Conservation (phyloP, 2,797 vertebrate species). For the Enteromius trimaculatus region DNA sequence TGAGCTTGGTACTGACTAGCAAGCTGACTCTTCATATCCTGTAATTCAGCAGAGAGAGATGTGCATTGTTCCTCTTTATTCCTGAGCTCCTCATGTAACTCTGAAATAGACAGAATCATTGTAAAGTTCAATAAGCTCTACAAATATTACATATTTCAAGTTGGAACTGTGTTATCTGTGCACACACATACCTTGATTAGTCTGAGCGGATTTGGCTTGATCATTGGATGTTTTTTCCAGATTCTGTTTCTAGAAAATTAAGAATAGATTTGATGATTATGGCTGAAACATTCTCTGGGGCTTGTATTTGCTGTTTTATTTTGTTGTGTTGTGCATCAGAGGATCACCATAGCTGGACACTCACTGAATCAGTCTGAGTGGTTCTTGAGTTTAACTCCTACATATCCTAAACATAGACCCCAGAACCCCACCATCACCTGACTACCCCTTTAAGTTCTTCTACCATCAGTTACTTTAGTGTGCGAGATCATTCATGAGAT, state of each 20-base stretch:
- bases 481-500: not conserved
- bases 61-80: constrained; percentile 87
- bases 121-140: not conserved
- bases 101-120: constrained; percentile 69
- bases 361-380: not conserved
- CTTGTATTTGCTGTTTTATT: not conserved
- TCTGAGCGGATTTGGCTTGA: constrained; percentile 77
- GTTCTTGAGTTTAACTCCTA: not conserved
- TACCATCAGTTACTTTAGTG: too few species aligned
- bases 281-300: not conserved
- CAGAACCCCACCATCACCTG: not conserved
- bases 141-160: not conserved
- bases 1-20: constrained; percentile 74
- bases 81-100: constrained; percentile 83
- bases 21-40: constrained; percentile 82
- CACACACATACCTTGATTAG: constrained; percentile 86
- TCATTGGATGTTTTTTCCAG: constrained; percentile 80
- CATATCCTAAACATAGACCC: not conserved
- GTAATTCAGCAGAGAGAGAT: constrained; percentile 79
- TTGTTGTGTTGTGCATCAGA: not conserved
- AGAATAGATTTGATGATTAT: not conserved
- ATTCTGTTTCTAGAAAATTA: constrained; percentile 83
- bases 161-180: not conserved
- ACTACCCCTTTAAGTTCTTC: not conserved
- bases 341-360: not conserved